Evolutionary conservation across 2,113 vertebrate species (phyloP).

Genomic region (Pterocles orientalis): DNA sequence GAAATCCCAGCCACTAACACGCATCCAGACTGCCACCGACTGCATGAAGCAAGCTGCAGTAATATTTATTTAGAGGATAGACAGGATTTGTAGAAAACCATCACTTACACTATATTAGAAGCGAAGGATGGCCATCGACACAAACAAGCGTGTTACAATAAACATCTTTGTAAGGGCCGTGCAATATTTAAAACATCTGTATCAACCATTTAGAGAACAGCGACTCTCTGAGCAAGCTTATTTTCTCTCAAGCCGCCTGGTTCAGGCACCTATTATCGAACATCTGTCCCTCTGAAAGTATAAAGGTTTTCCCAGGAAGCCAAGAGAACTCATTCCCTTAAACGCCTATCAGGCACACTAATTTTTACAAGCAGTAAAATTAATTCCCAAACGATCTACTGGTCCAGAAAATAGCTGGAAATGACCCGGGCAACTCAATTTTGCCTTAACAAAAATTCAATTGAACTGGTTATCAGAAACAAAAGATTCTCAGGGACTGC

Average conservation of each 20-base stretch:
- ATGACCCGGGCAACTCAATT: neutral
- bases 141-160: neutral
- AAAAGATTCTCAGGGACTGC: neutral
- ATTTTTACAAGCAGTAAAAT: neutral
- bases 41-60: neutral
- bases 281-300: neutral
- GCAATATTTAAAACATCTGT: neutral
- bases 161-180: neutral
- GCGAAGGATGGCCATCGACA: neutral
- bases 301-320: neutral
- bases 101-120: neutral
- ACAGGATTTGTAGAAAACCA: neutral
- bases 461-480: neutral
- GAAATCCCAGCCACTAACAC: neutral
- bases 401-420: neutral
- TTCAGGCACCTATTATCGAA: rapidly evolving
- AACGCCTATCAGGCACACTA: neutral
- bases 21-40: neutral
- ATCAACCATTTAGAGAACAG: neutral
- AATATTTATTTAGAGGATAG: neutral
- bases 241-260: neutral
- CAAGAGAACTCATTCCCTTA: neutral
- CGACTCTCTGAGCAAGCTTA: neutral
- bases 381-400: neutral
- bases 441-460: neutral